A percentile compares a stretch with the other conserved stretches of the same genome.
Conservation (phyloP, 2,888 invertebrate genomes). For the Meiosimyza platycephala region DNA sequence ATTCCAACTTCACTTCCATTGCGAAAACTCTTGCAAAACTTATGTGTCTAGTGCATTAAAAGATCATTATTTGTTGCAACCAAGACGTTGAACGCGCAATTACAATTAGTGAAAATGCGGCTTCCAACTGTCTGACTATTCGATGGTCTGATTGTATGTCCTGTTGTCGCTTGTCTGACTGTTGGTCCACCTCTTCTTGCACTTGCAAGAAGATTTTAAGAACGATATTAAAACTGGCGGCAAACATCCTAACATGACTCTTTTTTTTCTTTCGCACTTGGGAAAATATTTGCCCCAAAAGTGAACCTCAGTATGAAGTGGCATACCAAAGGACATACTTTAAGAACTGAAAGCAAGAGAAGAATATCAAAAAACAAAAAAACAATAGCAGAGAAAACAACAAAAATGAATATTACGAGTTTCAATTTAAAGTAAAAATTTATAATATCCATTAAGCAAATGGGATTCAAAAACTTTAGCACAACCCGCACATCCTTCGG, state of each 20-base stretch:
- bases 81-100: conserved; percentile 12
- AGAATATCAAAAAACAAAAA: not conserved
- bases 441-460: conserved; percentile 68
- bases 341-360: not conserved
- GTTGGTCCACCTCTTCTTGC: no score
- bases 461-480: conserved; percentile 54
- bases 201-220: no score
- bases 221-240: no score
- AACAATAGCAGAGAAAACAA: not conserved
- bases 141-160: conserved; percentile 22
- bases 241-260: not conserved
- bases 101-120: conserved; percentile 40
- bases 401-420: conserved; percentile 64
- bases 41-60: no score
- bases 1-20: no score
- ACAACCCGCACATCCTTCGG: not conserved
- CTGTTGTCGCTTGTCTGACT: no score
- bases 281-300: not conserved
- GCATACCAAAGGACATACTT: not conserved
- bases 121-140: conserved; percentile 17
- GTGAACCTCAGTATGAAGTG: conserved; percentile 10
- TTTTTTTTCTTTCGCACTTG: conserved; percentile 32
- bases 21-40: not conserved
- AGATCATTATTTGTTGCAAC: no score
- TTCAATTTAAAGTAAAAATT: conserved; percentile 67